A percentile compares a stretch with the other conserved stretches of the same genome.
phyloP scores from a whole-genome alignment of 2,797 vertebrate species.

The Hemitrygon akajei region DNA sequence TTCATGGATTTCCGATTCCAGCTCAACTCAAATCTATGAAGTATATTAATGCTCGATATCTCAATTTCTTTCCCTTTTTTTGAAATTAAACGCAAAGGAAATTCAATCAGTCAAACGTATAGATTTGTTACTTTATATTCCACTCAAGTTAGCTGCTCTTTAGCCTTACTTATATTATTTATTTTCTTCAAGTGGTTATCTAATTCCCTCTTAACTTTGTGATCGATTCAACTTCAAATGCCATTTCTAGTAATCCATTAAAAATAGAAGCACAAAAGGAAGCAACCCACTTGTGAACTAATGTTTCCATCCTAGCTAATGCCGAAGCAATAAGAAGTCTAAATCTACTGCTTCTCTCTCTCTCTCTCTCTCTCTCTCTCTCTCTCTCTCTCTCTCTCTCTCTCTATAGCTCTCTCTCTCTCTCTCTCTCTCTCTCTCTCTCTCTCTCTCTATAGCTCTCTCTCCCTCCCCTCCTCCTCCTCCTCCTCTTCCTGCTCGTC shows the following conservation, averaged over 20 bases:
- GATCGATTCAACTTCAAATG: not conserved
- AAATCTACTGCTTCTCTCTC: not conserved
- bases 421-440: not conserved
- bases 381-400: too few relatives aligned
- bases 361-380: not conserved
- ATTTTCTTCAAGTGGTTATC: not conserved
- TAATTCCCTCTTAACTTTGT: constrained; percentile 8
- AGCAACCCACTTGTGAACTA: not conserved
- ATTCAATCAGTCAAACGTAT: not conserved
- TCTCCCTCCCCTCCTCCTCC: too few relatives aligned
- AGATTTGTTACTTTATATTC: not conserved
- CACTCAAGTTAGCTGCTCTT: not conserved
- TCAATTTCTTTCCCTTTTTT: not conserved
- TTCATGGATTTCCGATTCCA: not conserved
- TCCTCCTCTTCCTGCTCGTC: too few relatives aligned
- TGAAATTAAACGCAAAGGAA: not conserved
- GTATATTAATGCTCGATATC: not conserved
- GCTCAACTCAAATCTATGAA: not conserved
- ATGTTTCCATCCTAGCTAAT: not conserved
- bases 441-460: not conserved
- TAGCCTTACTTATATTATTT: not conserved
- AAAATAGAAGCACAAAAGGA: not conserved
- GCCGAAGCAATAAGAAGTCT: not conserved
- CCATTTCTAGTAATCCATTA: not conserved
- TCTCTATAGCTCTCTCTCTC: too few relatives aligned